Conservation (phyloP, 1,140 invertebrate species). For the Delia radicum region DNA sequence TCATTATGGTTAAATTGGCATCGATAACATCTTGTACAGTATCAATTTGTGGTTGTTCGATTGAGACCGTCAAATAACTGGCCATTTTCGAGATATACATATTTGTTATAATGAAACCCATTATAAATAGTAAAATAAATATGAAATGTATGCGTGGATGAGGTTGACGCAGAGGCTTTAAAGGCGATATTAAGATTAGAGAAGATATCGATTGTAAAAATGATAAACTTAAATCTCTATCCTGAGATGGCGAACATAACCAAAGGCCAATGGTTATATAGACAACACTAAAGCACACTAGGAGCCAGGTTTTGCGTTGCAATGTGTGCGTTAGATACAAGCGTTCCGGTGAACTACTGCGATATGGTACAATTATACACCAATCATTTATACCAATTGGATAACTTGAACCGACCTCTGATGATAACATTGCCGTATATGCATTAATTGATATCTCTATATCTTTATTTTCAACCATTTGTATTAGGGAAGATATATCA, state of each 20-base stretch:
- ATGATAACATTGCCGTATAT: constrained; percentile 33
- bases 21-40: constrained; percentile 15
- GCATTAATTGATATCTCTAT: constrained; percentile 46
- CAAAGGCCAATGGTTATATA: constrained; percentile 42
- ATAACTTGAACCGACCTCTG: constrained; percentile 38
- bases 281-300: constrained; percentile 29
- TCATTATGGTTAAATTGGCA: constrained; percentile 9
- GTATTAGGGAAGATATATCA: constrained; percentile 27
- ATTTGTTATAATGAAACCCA: constrained; percentile 41
- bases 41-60: constrained; percentile 22
- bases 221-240: constrained; percentile 37
- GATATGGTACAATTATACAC: constrained; percentile 48
- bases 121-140: constrained; percentile 35
- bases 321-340: constrained; percentile 37
- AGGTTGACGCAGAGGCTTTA: constrained; percentile 25
- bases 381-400: constrained; percentile 51
- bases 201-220: constrained; percentile 42
- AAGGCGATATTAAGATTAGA: constrained; percentile 36
- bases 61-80: constrained; percentile 42
- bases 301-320: constrained; percentile 36
- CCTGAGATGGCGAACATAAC: constrained; percentile 36
- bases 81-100: constrained; percentile 48
- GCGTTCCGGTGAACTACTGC: constrained; percentile 36
- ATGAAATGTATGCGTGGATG: constrained; percentile 38
- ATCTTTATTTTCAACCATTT: not conserved